phyloP scores from a whole-genome alignment of 2,888 invertebrate species.

The Rutpela maculata region DNA sequence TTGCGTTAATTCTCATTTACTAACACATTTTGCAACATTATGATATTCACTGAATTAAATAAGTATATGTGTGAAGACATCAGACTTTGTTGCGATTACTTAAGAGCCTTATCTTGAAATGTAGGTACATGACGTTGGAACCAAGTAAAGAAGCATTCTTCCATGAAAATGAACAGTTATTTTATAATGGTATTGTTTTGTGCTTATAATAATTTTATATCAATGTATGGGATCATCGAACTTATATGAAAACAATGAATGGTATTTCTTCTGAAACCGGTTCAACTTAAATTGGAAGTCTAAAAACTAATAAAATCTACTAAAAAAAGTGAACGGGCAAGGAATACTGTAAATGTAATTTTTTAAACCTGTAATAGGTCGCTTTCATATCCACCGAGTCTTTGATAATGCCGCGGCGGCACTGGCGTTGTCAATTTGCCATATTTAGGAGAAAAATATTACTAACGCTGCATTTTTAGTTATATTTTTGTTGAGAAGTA shows the following conservation, averaged over 20 bases:
- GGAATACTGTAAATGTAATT: too few species aligned
- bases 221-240: conserved; percentile 12
- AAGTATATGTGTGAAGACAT: neutral
- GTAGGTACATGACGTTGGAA: conserved; percentile 1
- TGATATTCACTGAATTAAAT: neutral
- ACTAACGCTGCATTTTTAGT: too few species aligned
- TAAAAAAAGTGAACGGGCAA: too few species aligned
- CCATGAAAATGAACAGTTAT: conserved; percentile 30
- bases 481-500: too few species aligned
- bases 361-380: too few species aligned
- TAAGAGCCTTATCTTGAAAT: conserved; percentile 15
- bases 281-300: too few species aligned
- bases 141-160: conserved; percentile 12
- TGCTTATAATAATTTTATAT: conserved; percentile 7
- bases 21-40: conserved; percentile 4
- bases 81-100: neutral
- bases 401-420: too few species aligned
- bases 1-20: neutral
- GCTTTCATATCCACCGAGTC: too few species aligned
- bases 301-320: too few species aligned
- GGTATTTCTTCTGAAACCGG: neutral
- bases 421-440: too few species aligned
- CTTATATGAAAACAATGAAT: neutral
- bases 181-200: conserved; percentile 14
- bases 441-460: too few species aligned